phyloP scores from a whole-genome alignment of 2,797 vertebrate genomes.

The Crax fasciolata region DNA sequence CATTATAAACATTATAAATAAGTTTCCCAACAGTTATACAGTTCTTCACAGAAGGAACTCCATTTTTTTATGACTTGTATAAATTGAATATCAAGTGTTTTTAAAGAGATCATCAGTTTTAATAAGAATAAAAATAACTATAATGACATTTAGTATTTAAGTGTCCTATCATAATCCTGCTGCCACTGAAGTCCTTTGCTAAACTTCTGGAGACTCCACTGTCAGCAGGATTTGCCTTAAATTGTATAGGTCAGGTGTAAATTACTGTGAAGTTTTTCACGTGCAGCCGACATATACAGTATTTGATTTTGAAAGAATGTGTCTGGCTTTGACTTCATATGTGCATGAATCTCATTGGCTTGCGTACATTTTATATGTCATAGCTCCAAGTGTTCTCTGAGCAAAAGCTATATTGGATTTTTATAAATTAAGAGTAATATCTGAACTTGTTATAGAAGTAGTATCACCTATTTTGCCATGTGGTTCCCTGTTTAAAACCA shows the following conservation, averaged over 20 bases:
- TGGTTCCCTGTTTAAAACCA: background rate
- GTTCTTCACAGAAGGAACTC: constrained; percentile 41
- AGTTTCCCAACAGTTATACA: constrained; percentile 43
- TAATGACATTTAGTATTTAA: constrained; percentile 45
- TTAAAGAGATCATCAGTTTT: constrained; percentile 43
- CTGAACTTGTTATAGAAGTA: background rate
- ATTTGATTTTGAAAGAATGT: constrained; percentile 61
- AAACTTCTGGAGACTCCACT: constrained; percentile 34
- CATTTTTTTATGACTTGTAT: constrained; percentile 14
- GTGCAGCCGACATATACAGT: constrained; percentile 37
- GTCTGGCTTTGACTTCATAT: constrained; percentile 52
- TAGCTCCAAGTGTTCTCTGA: constrained; percentile 32
- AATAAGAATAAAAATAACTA: constrained; percentile 18
- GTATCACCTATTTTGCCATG: background rate
- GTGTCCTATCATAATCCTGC: background rate
- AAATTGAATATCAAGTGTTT: constrained; percentile 57
- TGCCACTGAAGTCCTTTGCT: constrained; percentile 37
- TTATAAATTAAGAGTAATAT: constrained; percentile 16
- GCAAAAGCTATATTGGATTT: background rate
- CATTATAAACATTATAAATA: constrained; percentile 51
- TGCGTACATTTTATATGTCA: constrained; percentile 56
- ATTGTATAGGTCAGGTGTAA: constrained; percentile 65
- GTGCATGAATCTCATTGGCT: constrained; percentile 56
- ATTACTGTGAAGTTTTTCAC: constrained; percentile 83
- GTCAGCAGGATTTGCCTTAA: constrained; percentile 42